Base-by-base conservation (phyloP, 30 jellyfish, hydroid and myxozoan genomes). In the Hydractinia echinata region DNA sequence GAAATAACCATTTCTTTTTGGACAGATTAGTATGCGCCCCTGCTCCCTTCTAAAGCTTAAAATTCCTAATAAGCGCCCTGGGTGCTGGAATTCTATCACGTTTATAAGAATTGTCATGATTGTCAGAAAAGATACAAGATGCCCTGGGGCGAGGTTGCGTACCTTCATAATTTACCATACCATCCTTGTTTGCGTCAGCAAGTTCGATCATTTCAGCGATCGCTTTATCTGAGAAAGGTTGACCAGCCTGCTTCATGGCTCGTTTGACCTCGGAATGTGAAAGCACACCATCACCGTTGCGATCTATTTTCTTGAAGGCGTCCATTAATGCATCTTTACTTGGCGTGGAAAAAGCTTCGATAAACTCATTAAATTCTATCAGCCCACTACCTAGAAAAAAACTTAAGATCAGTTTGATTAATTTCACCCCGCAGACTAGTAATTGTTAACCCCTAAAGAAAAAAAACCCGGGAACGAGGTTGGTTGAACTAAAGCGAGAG, bases 201-300 rank as follows among this genome's bases (percentile, higher is more conserved):
- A 18, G 16, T 10, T 72, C 66, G 8, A 72, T 72, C 81, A 72
- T 72, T 7, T 72, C 81, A 18, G 30, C 51, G 16, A 72, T 72
- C 10, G 10, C 30, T 18, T 72, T 44, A 52, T 72, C 81, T 7
- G 48, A 16, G 18, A 72, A 39, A 21, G 81, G 81, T 14, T 72
- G 81, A 7, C 81, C 81, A 14, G 81, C 64, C 9, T 16, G 30
- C 64, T 72, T 72, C 81, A 72, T 72, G 81, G 81, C 81, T 16
- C 51, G 30, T 72, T 72, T 72, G 8, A 72, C 44, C 51, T 72
- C 81, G 3, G 10, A 30, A 52, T 72, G 64, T 9, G 60, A 18
- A 48, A 72, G 53, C 60, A 72, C 30, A 10, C 81, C 81, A 52
- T 72, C 81, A 1, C 81, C 81, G 16, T 72, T 72, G 51, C 48